These are phyloP conservation scores for Pandemis cinnamomeana DNA, from an alignment of 2,888 invertebrate species.

Conservation along the genomic window DNA sequence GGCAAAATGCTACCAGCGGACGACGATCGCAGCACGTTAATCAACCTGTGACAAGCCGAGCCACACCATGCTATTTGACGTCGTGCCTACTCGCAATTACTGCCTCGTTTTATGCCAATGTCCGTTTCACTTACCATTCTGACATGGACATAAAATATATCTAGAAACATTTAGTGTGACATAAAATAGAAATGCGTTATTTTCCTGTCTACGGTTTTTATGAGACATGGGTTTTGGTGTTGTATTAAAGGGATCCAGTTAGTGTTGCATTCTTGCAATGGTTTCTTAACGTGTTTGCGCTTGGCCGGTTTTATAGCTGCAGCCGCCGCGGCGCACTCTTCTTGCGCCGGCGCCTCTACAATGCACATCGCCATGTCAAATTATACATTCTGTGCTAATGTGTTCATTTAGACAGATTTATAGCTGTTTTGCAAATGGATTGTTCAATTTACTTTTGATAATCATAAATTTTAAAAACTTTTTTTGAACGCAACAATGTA, in stretches of 20 bases:
- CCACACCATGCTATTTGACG: conserved; percentile 44
- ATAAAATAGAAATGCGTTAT: conserved; percentile 29
- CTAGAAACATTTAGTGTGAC: conserved; percentile 10
- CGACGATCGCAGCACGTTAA: conserved; percentile 47
- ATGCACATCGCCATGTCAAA: neutral
- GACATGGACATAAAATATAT: conserved; percentile 34
- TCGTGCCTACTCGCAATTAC: conserved; percentile 41
- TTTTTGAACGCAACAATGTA: neutral
- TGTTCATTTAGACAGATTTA: conserved; percentile 9
- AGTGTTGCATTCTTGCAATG: conserved; percentile 56
- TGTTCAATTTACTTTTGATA: conserved; percentile 2
- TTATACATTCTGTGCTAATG: conserved; percentile 14
- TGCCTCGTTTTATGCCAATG: conserved; percentile 39
- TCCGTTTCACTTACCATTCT: conserved; percentile 41
- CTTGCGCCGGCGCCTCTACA: neutral
- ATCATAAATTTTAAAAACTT: neutral
- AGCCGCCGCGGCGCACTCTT: conserved; percentile 7
- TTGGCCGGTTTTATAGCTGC: conserved; percentile 58
- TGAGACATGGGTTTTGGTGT: conserved; percentile 19
- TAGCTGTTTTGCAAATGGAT: neutral
- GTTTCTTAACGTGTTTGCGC: conserved; percentile 64
- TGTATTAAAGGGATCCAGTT: conserved; percentile 40
- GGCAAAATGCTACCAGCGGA: conserved; percentile 51
- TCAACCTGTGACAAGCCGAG: conserved; percentile 48
- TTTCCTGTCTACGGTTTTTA: conserved; percentile 49